Percentiles rank a stretch among this genome's conserved stretches.
Evolutionary conservation across 37 sponge, comb jelly and placozoan species (phyloP).

Genomic region (Haliclona indistincta): DNA sequence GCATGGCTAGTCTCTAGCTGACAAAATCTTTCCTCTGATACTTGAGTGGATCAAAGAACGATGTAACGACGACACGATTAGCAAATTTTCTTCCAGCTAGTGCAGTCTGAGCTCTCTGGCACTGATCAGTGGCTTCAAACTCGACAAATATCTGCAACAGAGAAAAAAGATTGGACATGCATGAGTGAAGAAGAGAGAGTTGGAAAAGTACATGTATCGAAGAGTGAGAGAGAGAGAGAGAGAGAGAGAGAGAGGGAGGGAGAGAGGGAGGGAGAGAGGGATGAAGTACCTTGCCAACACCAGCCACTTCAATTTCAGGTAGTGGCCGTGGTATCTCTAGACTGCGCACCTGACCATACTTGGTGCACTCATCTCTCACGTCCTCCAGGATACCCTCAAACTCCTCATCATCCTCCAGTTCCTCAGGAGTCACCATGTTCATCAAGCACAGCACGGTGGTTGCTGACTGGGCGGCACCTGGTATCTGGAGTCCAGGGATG

Average conservation of each 20-base stretch:
- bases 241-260: background rate
- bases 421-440: conserved; percentile 97
- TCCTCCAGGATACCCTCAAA: conserved; percentile 98
- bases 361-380: conserved; percentile 93
- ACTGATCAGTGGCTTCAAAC: conserved; percentile 69
- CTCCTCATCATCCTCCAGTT: conserved; percentile 96
- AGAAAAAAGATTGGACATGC: too few species aligned
- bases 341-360: conserved; percentile 83
- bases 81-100: conserved; percentile 99
- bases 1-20: background rate
- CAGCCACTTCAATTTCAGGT: conserved; percentile 81
- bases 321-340: conserved; percentile 94
- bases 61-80: conserved; percentile 95
- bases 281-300: conserved; percentile 86
- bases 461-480: conserved; percentile 25
- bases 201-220: background rate
- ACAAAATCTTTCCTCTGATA: conserved; percentile 81
- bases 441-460: conserved; percentile 91
- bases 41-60: conserved; percentile 84
- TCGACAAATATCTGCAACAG: conserved; percentile 87
- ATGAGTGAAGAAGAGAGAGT: background rate
- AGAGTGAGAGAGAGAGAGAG: background rate
- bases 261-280: background rate
- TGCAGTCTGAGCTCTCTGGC: conserved; percentile 68
- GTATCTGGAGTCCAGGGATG: conserved; percentile 73